Conservation (phyloP, 2,797 vertebrate species). For the Lates japonicus region DNA sequence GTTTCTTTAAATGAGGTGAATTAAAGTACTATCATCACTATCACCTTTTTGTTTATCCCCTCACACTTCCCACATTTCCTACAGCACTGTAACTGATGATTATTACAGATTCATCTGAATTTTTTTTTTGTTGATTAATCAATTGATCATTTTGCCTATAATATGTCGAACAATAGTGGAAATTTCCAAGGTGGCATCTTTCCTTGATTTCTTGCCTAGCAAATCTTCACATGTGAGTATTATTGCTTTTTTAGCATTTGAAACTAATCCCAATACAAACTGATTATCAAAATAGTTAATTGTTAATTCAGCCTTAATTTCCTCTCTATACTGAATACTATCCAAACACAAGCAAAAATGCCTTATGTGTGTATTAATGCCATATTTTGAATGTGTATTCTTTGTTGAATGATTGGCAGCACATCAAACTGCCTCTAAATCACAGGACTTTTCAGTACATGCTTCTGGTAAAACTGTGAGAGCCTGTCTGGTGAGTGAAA, state of each 20-base stretch:
- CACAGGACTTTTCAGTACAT: background rate
- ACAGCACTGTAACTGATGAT: background rate
- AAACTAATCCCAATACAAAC: background rate
- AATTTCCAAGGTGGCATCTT: background rate
- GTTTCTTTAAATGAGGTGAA: background rate
- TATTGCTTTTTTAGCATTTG: background rate
- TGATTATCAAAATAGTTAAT: background rate
- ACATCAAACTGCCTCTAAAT: background rate
- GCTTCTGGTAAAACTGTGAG: background rate
- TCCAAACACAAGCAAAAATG: background rate
- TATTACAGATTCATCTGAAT: background rate
- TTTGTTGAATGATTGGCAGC: background rate
- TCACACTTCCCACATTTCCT: background rate
- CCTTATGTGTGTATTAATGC: too few relatives aligned
- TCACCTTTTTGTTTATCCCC: background rate
- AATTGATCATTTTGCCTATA: background rate
- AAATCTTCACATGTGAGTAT: background rate
- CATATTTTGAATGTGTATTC: background rate
- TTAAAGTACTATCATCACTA: background rate
- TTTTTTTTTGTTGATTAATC: background rate
- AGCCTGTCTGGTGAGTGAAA: conserved; percentile 40
- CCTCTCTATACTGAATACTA: background rate
- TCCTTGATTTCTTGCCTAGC: background rate
- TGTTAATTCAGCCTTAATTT: background rate
- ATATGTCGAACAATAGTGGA: too few relatives aligned